Base-by-base conservation (phyloP, 2,797 vertebrate species). In the Hipposideros larvatus region DNA sequence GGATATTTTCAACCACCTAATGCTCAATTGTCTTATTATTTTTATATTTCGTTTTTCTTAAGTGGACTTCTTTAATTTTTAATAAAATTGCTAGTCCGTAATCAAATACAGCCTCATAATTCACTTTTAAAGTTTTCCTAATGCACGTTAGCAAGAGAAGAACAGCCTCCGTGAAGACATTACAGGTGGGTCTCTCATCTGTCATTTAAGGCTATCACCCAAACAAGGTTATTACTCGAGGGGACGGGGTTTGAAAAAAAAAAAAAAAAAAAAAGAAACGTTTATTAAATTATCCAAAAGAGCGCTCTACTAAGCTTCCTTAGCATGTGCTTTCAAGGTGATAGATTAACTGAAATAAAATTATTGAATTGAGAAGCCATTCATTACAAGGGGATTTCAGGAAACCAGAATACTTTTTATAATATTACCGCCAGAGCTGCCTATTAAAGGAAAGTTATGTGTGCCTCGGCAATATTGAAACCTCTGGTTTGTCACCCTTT, bases 41-140 rank as follows among this genome's bases (percentile, higher is more conserved):
- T 91, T 93, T 46, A 26, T 66, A 59, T 15, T 80, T 87, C 34
- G 55, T 94, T 88, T 96, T 87, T 84, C 86, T 91, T 59, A 91
- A 86, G 31, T 55, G 46, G 70, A 61, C 73, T 82, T 87, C 68
- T 66, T 88, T 68, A 63, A 80, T 68, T 98, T 98, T 99, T 98
- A 99, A 98, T 98, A 98, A 98, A 98, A 98, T 98, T 98, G 95
- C 89, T 95, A 98, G 96, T 98, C 97, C 97, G 96, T 98, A 98
- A 97, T 97, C 98, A 98, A 98, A 97, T 91, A 97, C 96, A 95
- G 95, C 96, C 73, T 87, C 70, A 96, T 98, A 97, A 98, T 97
- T 98, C 96, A 97, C 97, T 98, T 97, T 98, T 96, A 98, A 98
- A 91, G 96, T 97, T 98, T 96, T 93, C 93, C 75, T 97, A 96